Percentiles rank a stretch among this genome's conserved stretches.
These are phyloP conservation scores for Leucosticte australis DNA, from an alignment of 2,113 vertebrate genomes.

Conservation along the genomic window DNA sequence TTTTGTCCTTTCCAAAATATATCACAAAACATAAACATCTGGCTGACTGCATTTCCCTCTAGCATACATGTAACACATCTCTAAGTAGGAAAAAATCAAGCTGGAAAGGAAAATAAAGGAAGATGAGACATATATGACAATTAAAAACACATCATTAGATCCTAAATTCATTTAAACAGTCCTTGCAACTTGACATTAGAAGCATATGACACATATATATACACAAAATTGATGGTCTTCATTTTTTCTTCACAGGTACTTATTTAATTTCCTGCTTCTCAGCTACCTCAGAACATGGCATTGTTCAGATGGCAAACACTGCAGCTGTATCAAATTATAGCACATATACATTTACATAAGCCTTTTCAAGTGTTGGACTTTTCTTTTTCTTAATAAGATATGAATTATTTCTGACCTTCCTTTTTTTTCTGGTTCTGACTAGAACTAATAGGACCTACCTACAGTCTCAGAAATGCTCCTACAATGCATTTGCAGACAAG, in stretches of 20 bases:
- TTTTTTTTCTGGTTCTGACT: not conserved
- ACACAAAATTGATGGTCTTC: not conserved
- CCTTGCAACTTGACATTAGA: not conserved
- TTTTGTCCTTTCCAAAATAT: not conserved
- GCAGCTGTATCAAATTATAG: not conserved
- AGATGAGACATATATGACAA: not conserved
- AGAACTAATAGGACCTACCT: not conserved
- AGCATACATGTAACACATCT: not conserved
- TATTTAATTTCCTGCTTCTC: not conserved
- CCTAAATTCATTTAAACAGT: not conserved
- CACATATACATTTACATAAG: not conserved
- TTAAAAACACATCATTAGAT: not conserved
- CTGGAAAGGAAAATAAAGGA: not conserved
- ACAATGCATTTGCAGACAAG: not conserved
- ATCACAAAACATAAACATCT: not conserved
- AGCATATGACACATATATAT: not conserved
- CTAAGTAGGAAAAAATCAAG: not conserved
- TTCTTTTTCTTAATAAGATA: not conserved
- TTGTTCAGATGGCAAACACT: not conserved
- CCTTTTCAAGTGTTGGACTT: not conserved
- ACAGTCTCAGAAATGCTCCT: rapidly evolving
- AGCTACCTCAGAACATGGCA: not conserved
- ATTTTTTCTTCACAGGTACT: not conserved
- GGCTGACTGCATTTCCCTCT: not conserved
- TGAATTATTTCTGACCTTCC: not conserved